Evolutionary conservation across 2,888 invertebrate species (phyloP).

Genomic region (Dynastes hyllus): DNA sequence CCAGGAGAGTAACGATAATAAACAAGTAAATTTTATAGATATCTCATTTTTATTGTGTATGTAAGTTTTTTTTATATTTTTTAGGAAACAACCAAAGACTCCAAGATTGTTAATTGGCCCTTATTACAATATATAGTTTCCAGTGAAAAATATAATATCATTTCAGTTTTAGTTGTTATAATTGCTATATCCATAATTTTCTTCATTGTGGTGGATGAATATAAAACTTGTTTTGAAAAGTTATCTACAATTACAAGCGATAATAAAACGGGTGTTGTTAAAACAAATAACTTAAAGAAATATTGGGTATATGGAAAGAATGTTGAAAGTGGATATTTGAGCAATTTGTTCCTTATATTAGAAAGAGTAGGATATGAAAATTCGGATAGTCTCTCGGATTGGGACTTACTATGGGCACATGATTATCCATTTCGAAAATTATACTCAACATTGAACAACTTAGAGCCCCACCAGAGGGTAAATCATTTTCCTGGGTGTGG

Average conservation of each 20-base stretch:
- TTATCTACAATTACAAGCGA: background rate
- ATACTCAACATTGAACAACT: constrained; percentile 72
- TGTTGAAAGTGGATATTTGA: constrained; percentile 82
- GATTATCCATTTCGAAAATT: constrained; percentile 88
- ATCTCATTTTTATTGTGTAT: background rate
- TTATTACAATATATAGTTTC: constrained; percentile 32
- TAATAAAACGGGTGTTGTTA: background rate
- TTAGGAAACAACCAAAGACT: background rate
- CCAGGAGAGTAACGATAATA: constrained; percentile 3
- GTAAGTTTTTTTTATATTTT: background rate
- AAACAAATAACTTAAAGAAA: constrained; percentile 34
- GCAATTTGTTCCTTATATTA: constrained; percentile 88
- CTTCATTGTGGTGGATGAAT: constrained; percentile 49
- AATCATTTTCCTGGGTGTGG: constrained; percentile 98
- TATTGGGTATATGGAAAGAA: constrained; percentile 55
- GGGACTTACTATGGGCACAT: constrained; percentile 96
- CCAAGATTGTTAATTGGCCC: background rate
- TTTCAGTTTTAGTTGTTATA: constrained; percentile 48
- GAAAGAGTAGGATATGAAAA: constrained; percentile 83
- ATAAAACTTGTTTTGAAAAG: constrained; percentile 45
- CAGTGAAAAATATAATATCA: constrained; percentile 45
- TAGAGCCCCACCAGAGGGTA: constrained; percentile 84
- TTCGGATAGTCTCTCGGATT: constrained; percentile 75
- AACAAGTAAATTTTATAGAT: background rate
- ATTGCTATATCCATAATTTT: constrained; percentile 42